A percentile compares a stretch with the other conserved stretches of the same genome.
These are phyloP conservation scores for Neopelma chrysocephalum DNA, from an alignment of 2,797 vertebrate genomes.

Conservation along the genomic window DNA sequence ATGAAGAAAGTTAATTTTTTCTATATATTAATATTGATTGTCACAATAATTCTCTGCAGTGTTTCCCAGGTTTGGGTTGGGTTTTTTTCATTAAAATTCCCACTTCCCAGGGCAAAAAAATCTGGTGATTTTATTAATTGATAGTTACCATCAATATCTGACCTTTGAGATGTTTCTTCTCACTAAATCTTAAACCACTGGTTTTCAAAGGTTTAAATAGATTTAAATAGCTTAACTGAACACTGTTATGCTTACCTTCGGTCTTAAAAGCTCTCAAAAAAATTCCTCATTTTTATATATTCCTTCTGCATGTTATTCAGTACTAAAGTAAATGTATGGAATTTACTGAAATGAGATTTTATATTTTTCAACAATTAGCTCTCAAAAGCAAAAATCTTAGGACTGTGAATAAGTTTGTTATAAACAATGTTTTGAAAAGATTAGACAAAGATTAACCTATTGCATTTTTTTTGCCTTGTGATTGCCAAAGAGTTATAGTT, in stretches of 20 bases:
- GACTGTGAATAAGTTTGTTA: neutral
- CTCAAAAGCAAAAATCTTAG: neutral
- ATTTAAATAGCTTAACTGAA: neutral
- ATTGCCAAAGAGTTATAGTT: neutral
- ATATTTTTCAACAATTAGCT: neutral
- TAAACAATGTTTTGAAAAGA: conserved; percentile 15
- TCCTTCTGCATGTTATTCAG: neutral
- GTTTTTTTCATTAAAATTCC: neutral
- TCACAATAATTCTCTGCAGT: neutral
- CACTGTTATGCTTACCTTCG: neutral
- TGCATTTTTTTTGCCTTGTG: neutral
- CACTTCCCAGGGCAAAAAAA: neutral
- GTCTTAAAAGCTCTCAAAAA: neutral
- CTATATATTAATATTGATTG: neutral
- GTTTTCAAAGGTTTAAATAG: neutral
- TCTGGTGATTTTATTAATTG: neutral
- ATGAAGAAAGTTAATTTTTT: neutral
- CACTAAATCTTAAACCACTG: neutral
- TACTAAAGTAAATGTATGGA: neutral
- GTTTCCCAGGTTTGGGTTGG: neutral
- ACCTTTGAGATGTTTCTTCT: neutral
- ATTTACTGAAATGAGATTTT: neutral
- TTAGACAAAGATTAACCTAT: conserved; percentile 6
- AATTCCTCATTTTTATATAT: neutral
- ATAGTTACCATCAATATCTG: neutral